phyloP scores from a whole-genome alignment of 2,888 invertebrate species.

The Leptinotarsa haldemani region DNA sequence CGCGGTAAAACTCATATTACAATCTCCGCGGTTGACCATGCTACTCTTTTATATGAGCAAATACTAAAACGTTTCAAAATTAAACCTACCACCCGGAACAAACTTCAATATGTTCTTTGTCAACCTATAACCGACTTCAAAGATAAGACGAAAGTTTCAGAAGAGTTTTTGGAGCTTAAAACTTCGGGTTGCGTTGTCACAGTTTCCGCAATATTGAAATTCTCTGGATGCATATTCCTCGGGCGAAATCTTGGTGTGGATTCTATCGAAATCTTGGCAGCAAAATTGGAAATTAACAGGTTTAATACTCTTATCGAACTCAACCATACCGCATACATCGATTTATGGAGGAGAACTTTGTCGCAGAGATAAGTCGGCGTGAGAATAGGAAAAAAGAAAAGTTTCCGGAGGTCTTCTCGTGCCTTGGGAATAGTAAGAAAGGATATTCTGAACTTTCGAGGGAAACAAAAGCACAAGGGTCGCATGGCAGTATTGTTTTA shows the following conservation, averaged over 20 bases:
- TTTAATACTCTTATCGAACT: conserved; percentile 20
- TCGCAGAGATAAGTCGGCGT: not conserved
- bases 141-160: not conserved
- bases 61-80: not conserved
- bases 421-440: not conserved
- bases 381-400: not conserved
- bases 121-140: conserved; percentile 13
- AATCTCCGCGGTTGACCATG: not conserved
- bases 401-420: not conserved
- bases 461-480: not conserved
- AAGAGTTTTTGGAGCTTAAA: not conserved
- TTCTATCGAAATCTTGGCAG: conserved; percentile 9
- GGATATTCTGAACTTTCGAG: not conserved
- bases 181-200: conserved; percentile 6
- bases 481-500: not conserved
- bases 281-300: conserved; percentile 9
- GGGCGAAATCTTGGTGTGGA: conserved; percentile 10
- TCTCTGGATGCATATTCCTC: conserved; percentile 13
- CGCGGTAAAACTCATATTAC: not conserved
- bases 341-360: conserved; percentile 1
- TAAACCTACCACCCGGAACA: conserved; percentile 12
- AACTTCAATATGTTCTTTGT: conserved; percentile 22
- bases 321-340: not conserved
- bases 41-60: conserved; percentile 10
- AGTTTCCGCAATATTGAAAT: conserved; percentile 14